Percentiles rank a stretch among this genome's conserved stretches.
Conservation (phyloP, 2,888 invertebrate species). For the Trichogramma dendrolimi region DNA sequence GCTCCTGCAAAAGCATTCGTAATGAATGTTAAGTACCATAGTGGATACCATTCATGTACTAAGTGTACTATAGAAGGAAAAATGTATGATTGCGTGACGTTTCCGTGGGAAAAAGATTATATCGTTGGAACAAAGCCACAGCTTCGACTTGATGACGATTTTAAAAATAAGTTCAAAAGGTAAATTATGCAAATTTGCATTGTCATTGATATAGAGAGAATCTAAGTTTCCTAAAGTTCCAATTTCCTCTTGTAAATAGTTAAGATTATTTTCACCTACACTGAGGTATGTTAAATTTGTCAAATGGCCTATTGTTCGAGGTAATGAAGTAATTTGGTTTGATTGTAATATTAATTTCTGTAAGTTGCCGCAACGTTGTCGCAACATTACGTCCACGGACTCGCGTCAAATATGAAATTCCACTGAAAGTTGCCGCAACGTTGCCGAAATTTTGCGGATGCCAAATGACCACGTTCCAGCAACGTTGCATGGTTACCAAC, state of each 20-base stretch:
- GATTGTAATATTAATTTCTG: slow-evolving; percentile 93
- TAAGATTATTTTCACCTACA: slow-evolving; percentile 94
- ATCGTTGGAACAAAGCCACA: no score
- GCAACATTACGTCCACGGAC: no score
- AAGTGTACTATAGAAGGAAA: slow-evolving; percentile 15
- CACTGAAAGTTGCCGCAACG: no score
- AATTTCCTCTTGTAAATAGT: slow-evolving; percentile 93
- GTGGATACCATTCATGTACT: slow-evolving; percentile 5
- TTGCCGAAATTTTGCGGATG: no score
- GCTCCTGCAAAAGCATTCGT: slow-evolving; percentile 8
- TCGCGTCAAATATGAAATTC: no score
- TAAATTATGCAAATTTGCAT: slow-evolving; percentile 89
- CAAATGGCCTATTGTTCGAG: slow-evolving; percentile 92
- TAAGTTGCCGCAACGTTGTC: no score
- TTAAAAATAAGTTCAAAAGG: slow-evolving; percentile 99
- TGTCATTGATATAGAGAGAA: slow-evolving; percentile 96
- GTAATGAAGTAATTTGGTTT: slow-evolving; percentile 88
- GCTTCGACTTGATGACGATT: no score
- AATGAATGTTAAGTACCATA: neutral
- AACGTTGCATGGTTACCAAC: no score
- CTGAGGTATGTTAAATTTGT: slow-evolving; percentile 86
- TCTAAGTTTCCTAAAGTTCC: slow-evolving; percentile 94
- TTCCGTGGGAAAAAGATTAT: no score
- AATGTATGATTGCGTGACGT: slow-evolving; percentile 4
- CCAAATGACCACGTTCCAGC: no score